Conservation (phyloP, 2,888 invertebrate genomes). For the Rhingia campestris region DNA sequence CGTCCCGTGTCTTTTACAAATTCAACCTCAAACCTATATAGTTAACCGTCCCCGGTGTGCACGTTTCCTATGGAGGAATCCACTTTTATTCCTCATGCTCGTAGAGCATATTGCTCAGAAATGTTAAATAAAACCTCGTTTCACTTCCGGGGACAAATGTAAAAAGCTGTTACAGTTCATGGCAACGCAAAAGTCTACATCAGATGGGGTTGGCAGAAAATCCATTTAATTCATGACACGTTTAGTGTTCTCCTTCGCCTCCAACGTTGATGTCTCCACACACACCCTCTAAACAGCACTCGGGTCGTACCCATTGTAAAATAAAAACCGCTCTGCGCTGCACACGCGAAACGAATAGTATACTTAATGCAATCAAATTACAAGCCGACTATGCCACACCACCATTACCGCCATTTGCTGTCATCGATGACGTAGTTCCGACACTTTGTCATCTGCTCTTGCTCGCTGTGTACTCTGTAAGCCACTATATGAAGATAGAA, state of each 20-base stretch:
- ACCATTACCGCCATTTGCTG: slow-evolving; percentile 28
- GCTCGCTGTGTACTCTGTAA: slow-evolving; percentile 13
- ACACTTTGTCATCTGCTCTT: slow-evolving; percentile 38
- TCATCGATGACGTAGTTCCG: slow-evolving; percentile 61
- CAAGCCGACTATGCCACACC: slow-evolving; percentile 25
- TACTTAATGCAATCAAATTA: slow-evolving; percentile 59
- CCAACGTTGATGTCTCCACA: background rate
- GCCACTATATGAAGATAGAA: slow-evolving; percentile 42
- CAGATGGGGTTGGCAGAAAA: slow-evolving; percentile 18
- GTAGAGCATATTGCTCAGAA: too few relatives aligned
- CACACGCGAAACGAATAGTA: slow-evolving; percentile 41
- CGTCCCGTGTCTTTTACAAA: too few relatives aligned
- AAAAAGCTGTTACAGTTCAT: slow-evolving; percentile 11
- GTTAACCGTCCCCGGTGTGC: too few relatives aligned
- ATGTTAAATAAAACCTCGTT: slow-evolving; percentile 22
- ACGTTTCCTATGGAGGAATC: too few relatives aligned
- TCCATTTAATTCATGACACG: slow-evolving; percentile 39
- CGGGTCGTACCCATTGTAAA: background rate
- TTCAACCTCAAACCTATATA: too few relatives aligned
- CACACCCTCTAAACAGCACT: background rate
- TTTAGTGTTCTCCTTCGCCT: slow-evolving; percentile 1
- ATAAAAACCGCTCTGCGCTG: background rate
- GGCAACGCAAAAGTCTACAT: background rate
- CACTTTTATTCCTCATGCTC: too few relatives aligned
- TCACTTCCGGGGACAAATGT: slow-evolving; percentile 36